Base-by-base conservation (phyloP, 2,888 invertebrate genomes). In the Lepidochrysops patricia region DNA sequence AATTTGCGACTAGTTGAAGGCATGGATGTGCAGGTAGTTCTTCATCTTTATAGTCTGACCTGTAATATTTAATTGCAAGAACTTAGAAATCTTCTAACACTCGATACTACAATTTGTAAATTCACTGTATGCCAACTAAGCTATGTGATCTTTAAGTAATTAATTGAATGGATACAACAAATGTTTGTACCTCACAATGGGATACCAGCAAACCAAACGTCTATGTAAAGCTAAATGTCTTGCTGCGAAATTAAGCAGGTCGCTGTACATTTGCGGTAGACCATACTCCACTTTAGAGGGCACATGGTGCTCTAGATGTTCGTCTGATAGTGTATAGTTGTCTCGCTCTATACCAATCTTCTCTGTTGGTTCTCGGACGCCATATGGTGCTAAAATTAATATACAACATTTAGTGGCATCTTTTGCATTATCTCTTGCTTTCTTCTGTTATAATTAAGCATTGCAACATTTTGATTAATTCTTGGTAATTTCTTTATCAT, bases 171-270 rank as follows among this genome's bases (percentile, higher is more conserved):
- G 54, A 57, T 57, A 57, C 5, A 34, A 49, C n/a, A 4, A 9
- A n/a, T 19, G 7, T 26, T n/a, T 76, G n/a, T 74, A 95, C 94
- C 96, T 93, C 66, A 95, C 94, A 35, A 98, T 90, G 26, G 99
- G 99, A 71, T 98, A 93, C 99, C 99, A 99, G 86, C 95, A 98
- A 0, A 99, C 98, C 15, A 99, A 87, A 64, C 97, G 89, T 0
- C 98, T 95, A 4, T 94, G 92, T 4, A 95, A 65, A 67, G 87
- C 91, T 60, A 99, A 90, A 77, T 95, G 94, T 57, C 88, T 89
- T 0, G 95, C 95, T 0, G 97, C 92, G 82, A 98, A 97, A 70
- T 91, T 88, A 43, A 99, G 83, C 54, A 99, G 89, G 83, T 99
- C 99, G 57, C 88, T 87, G 73, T 95, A 96, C 32, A 99, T 92